These are phyloP conservation scores for Callorhinus ursinus DNA, from an alignment of 2,113 vertebrate genomes.

Conservation along the genomic window DNA sequence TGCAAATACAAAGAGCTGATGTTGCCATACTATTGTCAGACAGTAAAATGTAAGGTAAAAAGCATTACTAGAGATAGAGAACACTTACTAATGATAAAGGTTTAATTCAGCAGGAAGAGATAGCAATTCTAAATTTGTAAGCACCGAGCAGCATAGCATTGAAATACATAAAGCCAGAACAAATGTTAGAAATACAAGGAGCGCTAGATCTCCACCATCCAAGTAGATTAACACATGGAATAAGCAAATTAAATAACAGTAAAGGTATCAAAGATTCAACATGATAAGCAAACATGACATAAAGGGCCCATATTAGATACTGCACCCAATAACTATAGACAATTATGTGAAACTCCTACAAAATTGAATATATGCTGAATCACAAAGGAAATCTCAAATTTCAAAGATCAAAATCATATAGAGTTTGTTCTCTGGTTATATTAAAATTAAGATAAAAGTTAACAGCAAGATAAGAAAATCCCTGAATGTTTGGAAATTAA, in stretches of 20 bases:
- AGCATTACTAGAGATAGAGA: background rate
- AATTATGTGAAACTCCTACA: background rate
- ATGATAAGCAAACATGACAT: background rate
- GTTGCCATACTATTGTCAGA: background rate
- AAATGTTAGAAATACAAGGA: background rate
- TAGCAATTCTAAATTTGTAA: conserved; percentile 3
- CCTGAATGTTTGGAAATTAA: background rate
- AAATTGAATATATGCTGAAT: background rate
- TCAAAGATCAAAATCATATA: background rate
- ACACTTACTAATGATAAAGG: background rate
- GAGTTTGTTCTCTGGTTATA: background rate
- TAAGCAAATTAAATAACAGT: background rate
- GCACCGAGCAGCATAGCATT: background rate
- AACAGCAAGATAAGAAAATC: background rate
- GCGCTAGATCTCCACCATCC: background rate
- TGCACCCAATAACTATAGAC: background rate
- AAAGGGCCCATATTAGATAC: background rate
- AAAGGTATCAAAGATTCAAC: background rate
- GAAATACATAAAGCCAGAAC: background rate
- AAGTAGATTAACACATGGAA: background rate
- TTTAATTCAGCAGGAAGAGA: background rate
- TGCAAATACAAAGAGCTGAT: background rate
- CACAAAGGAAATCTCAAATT: background rate
- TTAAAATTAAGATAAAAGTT: conserved; percentile 16
- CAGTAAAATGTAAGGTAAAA: background rate